Evolutionary conservation across 2,888 invertebrate species (phyloP).

Genomic region (Troides aeacus): DNA sequence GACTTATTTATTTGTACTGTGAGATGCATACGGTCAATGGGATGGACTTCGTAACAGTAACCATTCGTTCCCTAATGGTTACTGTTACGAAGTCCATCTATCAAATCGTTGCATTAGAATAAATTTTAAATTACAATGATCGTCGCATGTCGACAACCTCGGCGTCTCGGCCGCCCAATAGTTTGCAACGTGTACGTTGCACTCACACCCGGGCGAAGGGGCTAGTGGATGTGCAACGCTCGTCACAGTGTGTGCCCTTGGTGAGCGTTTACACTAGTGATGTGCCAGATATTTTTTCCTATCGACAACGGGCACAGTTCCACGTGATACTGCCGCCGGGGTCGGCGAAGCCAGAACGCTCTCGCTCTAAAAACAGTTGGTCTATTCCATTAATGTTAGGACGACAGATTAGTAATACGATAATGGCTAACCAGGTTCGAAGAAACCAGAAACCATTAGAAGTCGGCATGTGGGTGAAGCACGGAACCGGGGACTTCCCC

Average conservation of each 20-base stretch:
- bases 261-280: conserved; percentile 28
- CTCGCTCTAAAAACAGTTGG: no score
- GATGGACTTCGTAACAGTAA: no score
- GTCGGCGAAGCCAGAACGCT: no score
- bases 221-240: conserved; percentile 14
- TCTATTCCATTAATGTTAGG: no score
- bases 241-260: conserved; percentile 39
- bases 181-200: conserved; percentile 44
- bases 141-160: conserved; percentile 66
- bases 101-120: conserved; percentile 71
- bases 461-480: no score
- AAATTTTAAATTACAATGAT: conserved; percentile 75
- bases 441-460: no score
- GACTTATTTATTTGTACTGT: background rate
- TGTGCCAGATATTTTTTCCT: conserved; percentile 31
- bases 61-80: no score
- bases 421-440: no score
- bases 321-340: no score
- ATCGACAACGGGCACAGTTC: no score
- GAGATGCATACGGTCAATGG: conserved; percentile 38
- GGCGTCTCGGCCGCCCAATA: conserved; percentile 51
- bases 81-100: conserved; percentile 55
- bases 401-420: no score
- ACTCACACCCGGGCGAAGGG: conserved; percentile 6
- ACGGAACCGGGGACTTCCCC: no score